Evolutionary conservation across 2,113 vertebrate genomes (phyloP), one percentile per base, ranked within the genome.

Genomic region (Entosphenus tridentatus): DNA sequence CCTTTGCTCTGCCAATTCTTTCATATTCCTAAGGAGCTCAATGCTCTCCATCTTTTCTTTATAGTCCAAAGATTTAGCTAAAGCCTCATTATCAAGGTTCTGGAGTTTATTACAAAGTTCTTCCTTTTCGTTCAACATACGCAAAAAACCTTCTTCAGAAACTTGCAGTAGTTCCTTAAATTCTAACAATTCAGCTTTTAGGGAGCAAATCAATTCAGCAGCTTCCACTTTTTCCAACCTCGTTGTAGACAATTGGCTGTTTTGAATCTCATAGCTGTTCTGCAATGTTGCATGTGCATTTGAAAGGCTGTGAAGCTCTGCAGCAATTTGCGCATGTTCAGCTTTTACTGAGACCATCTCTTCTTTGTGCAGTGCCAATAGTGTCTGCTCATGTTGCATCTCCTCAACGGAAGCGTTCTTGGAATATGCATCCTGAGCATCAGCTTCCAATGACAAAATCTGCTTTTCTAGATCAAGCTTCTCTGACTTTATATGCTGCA

Each of bases 221-320:
- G 78, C 77, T 71, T 83, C 77, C 4, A 39, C 12, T 59, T 81
- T 79, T 12, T 68, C 59, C 69, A 80, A 78, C 71, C 87, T 82
- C 8, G 85, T 71, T 21, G 78, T 76, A 68, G 76, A 73, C 56
- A 82, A 75, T 70, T 79, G 80, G 56, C 80, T 80, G 73, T 78
- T 80, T 76, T 82, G 79, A 8, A 76, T 82, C 56, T 77, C 70
- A 71, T 77, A 73, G 39, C 81, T 75, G 71, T 79, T 76, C 57
- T 71, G 74, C 70, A 85, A 73, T 57, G 82, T 78, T 69, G 82
- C 79, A 70, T 80, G 80, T 73, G 82, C 82, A 73, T 87, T 84
- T 11, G 77, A 71, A 71, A 82, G 78, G 71, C 74, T 73, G 56
- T 76, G 79, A 18, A 86, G 72, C 69, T 87, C 82, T 73, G 80